These are phyloP conservation scores for Parauchenoglanis ngamensis DNA, from an alignment of 2,797 vertebrate genomes.

Conservation along the genomic window DNA sequence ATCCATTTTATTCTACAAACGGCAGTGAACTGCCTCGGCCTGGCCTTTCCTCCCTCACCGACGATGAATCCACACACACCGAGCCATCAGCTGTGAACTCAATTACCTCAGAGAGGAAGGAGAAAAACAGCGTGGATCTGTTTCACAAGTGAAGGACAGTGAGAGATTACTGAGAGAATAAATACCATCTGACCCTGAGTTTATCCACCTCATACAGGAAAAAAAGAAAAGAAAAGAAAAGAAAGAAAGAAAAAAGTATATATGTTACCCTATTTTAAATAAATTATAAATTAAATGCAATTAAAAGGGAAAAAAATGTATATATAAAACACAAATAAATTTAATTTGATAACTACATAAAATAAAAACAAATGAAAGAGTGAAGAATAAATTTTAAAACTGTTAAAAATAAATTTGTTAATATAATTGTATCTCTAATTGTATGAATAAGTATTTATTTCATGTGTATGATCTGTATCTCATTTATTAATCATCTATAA, in stretches of 20 bases:
- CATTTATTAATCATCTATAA: too few species aligned
- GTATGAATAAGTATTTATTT: not conserved
- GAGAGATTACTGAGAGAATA: not conserved
- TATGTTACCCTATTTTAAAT: not conserved
- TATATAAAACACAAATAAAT: not conserved
- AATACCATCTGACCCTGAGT: not conserved
- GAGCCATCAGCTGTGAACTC: conserved; percentile 45
- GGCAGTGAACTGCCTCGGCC: conserved; percentile 20
- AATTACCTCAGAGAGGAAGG: conserved; percentile 34
- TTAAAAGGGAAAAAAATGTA: not conserved
- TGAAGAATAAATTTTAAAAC: not conserved
- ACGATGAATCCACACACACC: conserved; percentile 33
- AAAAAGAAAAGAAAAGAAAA: not conserved
- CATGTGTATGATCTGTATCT: not conserved
- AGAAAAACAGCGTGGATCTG: conserved; percentile 27
- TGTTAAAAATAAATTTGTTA: not conserved
- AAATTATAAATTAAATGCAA: not conserved
- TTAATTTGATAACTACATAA: not conserved
- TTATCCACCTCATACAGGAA: not conserved
- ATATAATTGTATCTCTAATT: not conserved
- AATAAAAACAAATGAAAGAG: not conserved
- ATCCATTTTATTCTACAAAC: conserved; percentile 46
- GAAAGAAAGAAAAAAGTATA: not conserved
- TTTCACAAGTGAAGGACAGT: conserved; percentile 26
- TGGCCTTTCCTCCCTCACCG: conserved; percentile 38